These are phyloP conservation scores for Drosophila chauvacae DNA, from an alignment of 1,140 invertebrate genomes.

Conservation along the genomic window DNA sequence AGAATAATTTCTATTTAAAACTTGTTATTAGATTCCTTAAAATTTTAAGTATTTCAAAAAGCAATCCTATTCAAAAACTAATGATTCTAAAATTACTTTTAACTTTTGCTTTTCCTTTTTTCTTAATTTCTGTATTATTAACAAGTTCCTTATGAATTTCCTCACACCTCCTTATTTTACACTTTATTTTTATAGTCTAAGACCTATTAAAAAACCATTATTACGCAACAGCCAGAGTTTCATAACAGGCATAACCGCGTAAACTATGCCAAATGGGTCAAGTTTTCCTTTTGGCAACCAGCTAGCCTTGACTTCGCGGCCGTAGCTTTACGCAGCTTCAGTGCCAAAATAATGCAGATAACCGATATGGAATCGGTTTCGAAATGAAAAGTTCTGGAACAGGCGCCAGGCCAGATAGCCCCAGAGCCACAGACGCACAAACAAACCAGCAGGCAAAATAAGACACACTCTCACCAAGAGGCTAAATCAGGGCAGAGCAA, in stretches of 20 bases:
- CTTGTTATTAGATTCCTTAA: neutral
- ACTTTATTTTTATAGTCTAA: neutral
- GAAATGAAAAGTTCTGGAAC: conserved; percentile 51
- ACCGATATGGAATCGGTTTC: conserved; percentile 44
- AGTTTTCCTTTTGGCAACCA: conserved; percentile 38
- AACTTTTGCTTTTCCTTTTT: neutral
- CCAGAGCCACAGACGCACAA: conserved; percentile 10
- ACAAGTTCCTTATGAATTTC: too few relatives aligned
- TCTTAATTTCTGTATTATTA: neutral
- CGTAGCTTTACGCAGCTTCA: conserved; percentile 49
- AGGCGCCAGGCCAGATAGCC: conserved; percentile 34
- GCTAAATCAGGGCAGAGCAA: conserved; percentile 40
- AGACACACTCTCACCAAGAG: conserved; percentile 5
- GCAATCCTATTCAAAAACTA: neutral
- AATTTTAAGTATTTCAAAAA: too few relatives aligned
- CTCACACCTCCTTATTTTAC: too few relatives aligned
- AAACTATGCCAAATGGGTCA: conserved; percentile 58
- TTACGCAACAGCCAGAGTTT: conserved; percentile 27
- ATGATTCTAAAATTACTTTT: too few relatives aligned
- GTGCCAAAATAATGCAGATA: conserved; percentile 37
- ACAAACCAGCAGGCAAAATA: neutral
- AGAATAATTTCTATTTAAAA: neutral
- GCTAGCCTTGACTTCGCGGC: conserved; percentile 54
- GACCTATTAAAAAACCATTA: neutral
- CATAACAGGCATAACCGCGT: conserved; percentile 7